Conservation (phyloP, 1,140 invertebrate species). For the Mamestra configurata region DNA sequence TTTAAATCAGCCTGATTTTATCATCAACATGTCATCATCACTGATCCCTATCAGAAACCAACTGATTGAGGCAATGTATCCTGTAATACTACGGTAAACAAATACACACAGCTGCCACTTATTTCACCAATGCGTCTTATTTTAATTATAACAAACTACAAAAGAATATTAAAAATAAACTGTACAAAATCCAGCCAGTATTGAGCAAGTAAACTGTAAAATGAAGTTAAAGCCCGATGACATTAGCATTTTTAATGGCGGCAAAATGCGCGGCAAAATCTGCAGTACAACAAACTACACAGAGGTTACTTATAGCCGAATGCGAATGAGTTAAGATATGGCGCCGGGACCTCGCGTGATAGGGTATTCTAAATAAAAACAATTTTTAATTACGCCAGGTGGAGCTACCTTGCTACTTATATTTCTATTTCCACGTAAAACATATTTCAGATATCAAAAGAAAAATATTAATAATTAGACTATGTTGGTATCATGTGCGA, state of each 20-base stretch:
- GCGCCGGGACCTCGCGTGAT: constrained; percentile 36
- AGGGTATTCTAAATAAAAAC: constrained; percentile 45
- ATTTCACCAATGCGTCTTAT: no score
- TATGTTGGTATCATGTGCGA: constrained; percentile 15
- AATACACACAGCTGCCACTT: no score
- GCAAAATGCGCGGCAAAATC: constrained; percentile 2
- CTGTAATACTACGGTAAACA: no score
- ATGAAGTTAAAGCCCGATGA: not conserved
- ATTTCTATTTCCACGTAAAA: constrained; percentile 25
- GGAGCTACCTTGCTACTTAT: constrained; percentile 20
- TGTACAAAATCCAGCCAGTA: not conserved
- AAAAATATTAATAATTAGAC: constrained; percentile 39
- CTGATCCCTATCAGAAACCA: no score
- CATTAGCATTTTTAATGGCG: constrained; percentile 34
- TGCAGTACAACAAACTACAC: not conserved
- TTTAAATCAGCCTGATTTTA: no score
- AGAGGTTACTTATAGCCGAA: constrained; percentile 3
- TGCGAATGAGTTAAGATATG: constrained; percentile 36
- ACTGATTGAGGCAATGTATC: no score
- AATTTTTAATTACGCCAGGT: constrained; percentile 44
- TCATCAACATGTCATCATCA: no score
- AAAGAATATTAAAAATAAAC: no score
- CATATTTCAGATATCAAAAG: constrained; percentile 20
- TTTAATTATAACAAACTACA: no score
- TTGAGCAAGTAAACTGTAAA: not conserved